A percentile compares a stretch with the other conserved stretches of the same genome.
These are phyloP conservation scores for Amblyornis subalaris DNA, from an alignment of 2,113 vertebrate species.

Conservation along the genomic window DNA sequence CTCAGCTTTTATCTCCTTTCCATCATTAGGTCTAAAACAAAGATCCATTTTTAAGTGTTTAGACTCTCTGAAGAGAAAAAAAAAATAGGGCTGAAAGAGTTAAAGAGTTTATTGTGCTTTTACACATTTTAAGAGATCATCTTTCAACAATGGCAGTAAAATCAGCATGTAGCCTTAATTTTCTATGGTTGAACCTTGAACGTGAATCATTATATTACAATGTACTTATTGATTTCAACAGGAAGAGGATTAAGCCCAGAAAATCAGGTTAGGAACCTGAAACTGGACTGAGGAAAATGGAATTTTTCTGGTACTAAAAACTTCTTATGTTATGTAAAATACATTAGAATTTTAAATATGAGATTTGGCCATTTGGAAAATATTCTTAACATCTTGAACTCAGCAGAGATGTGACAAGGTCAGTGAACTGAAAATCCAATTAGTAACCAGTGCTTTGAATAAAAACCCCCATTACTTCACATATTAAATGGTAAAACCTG, in stretches of 20 bases:
- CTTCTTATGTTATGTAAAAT: slow-evolving; percentile 81
- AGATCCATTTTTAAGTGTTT: neutral
- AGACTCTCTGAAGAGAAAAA: neutral
- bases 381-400: slow-evolving; percentile 39
- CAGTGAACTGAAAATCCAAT: slow-evolving; percentile 24
- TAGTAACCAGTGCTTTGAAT: neutral
- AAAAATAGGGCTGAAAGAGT: slow-evolving; percentile 50
- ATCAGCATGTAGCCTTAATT: slow-evolving; percentile 78
- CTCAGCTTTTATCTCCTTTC: neutral
- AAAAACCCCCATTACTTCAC: neutral
- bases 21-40: neutral
- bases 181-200: slow-evolving; percentile 80
- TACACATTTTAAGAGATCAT: slow-evolving; percentile 70
- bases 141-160: slow-evolving; percentile 76
- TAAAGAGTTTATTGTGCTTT: slow-evolving; percentile 60
- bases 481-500: neutral
- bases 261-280: slow-evolving; percentile 85
- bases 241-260: slow-evolving; percentile 90
- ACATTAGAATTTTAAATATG: slow-evolving; percentile 64
- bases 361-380: slow-evolving; percentile 60
- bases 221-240: slow-evolving; percentile 93
- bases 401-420: neutral
- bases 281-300: slow-evolving; percentile 78
- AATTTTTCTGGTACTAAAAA: slow-evolving; percentile 82
- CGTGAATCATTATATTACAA: slow-evolving; percentile 87